These are phyloP conservation scores for Premnoplex brunnescens DNA, from an alignment of 2,797 vertebrate species.

Conservation along the genomic window DNA sequence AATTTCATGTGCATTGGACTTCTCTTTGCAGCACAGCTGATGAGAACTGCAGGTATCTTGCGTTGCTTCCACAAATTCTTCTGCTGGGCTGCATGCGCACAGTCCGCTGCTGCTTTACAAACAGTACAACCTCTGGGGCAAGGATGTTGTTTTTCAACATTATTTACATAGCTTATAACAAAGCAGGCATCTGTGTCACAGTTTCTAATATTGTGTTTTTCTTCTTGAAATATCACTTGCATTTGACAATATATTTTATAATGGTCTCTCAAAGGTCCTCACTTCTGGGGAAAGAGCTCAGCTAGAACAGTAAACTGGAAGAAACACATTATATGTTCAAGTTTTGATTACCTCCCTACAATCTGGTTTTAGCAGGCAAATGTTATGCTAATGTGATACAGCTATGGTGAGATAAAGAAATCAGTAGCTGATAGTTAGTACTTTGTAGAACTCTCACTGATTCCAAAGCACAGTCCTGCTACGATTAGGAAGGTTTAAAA, in stretches of 20 bases:
- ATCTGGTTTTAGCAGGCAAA: not conserved
- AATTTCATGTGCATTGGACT: not conserved
- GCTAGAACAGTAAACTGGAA: not conserved
- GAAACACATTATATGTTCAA: not conserved
- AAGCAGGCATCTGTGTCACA: not conserved
- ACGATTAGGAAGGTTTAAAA: not conserved
- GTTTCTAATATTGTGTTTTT: not conserved
- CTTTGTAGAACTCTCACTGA: not conserved
- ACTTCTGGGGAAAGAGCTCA: not conserved
- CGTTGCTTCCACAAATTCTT: not conserved
- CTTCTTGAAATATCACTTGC: not conserved
- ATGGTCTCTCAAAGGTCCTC: not conserved
- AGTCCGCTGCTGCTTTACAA: not conserved
- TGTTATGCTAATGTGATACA: not conserved
- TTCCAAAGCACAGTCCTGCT: not conserved
- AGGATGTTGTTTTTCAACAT: not conserved
- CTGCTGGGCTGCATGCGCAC: not conserved
- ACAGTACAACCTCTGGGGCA: not conserved
- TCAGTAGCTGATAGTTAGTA: not conserved
- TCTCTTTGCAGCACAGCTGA: not conserved
- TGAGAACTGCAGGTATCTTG: not conserved
- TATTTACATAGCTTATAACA: not conserved
- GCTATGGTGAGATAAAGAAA: not conserved
- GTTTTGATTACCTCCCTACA: not conserved
- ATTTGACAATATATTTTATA: not conserved